Conservation (phyloP, 2,888 invertebrate species). For the Ganaspis brasiliensis region DNA sequence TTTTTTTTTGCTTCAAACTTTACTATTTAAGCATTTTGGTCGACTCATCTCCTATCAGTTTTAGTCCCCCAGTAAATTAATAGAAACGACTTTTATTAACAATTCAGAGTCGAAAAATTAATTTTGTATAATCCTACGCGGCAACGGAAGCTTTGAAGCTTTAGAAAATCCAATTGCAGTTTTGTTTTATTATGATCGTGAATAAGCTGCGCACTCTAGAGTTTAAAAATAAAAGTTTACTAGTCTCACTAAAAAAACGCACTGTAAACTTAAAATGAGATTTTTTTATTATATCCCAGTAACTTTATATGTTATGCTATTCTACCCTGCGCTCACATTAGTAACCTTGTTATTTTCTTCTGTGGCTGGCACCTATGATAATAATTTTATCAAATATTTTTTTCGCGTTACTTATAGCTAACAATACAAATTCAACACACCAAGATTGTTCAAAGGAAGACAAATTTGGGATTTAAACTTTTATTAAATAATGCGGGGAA, state of each 20-base stretch:
- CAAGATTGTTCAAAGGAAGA: background rate
- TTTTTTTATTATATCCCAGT: background rate
- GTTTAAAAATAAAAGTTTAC: slow-evolving; percentile 3
- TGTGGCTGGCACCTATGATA: no score
- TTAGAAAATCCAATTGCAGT: background rate
- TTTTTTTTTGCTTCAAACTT: no score
- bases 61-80: no score
- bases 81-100: background rate
- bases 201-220: background rate
- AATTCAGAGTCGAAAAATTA: background rate
- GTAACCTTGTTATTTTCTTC: background rate
- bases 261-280: slow-evolving; percentile 1
- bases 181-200: slow-evolving; percentile 15
- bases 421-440: no score
- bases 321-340: background rate
- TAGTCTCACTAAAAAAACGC: background rate
- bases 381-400: no score
- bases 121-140: background rate
- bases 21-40: no score
- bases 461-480: background rate
- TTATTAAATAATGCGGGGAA: background rate
- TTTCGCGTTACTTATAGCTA: no score
- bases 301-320: background rate
- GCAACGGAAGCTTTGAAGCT: background rate
- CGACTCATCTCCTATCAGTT: no score